A percentile compares a stretch with the other conserved stretches of the same genome.
phyloP scores from a whole-genome alignment of 2,888 invertebrate species.

The Periphyllus acericola region DNA sequence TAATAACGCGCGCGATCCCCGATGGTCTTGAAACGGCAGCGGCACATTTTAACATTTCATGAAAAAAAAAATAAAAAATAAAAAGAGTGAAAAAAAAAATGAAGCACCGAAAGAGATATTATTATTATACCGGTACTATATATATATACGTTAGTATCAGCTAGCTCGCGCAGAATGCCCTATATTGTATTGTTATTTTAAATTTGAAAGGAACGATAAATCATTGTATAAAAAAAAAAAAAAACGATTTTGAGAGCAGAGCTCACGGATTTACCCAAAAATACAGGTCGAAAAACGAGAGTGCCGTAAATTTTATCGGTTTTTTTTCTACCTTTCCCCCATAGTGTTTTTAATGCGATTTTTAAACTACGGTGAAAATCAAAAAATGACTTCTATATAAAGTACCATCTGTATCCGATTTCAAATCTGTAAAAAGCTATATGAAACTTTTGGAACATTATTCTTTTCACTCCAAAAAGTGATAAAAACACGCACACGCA shows the following conservation, averaged over 20 bases:
- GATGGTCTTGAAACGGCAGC: not conserved
- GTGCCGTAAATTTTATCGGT: not conserved
- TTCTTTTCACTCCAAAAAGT: not conserved
- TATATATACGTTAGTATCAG: not conserved
- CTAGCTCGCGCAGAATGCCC: not conserved
- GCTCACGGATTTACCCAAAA: not conserved
- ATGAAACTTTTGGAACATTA: not conserved
- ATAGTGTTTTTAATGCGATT: not conserved
- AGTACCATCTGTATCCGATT: not conserved
- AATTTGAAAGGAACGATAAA: slow-evolving; percentile 30
- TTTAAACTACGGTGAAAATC: not conserved
- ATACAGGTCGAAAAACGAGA: not conserved
- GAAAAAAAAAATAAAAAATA: too few relatives aligned
- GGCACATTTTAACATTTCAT: not conserved
- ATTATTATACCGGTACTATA: not conserved
- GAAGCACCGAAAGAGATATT: not conserved
- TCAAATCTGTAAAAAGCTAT: not conserved
- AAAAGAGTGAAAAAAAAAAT: not conserved
- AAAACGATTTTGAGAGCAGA: not conserved
- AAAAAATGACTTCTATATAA: not conserved
- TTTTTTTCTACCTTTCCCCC: not conserved
- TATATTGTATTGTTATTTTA: slow-evolving; percentile 14
- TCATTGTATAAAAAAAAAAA: not conserved
- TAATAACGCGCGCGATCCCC: not conserved
- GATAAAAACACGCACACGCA: not conserved